Conservation (phyloP, 2,113 vertebrate genomes). For the Gasterosteus aculeatus region DNA sequence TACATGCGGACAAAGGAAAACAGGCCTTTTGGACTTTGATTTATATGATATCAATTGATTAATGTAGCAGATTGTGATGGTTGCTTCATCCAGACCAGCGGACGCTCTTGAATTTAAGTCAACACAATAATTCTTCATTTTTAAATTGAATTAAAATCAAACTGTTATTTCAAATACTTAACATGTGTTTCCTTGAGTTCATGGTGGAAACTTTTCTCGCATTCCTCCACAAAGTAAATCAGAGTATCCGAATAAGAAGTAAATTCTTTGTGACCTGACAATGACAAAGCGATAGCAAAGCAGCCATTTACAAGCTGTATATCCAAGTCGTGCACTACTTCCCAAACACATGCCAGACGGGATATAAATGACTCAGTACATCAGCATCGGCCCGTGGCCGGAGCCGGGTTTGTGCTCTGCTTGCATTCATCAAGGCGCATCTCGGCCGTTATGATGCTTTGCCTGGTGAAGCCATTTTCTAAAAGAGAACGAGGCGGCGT, state of each 20-base stretch:
- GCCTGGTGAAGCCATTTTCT: not conserved
- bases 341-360: no score
- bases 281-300: not conserved
- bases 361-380: not conserved
- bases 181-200: no score
- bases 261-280: not conserved
- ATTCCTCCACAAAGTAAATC: no score
- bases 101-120: not conserved
- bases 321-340: no score
- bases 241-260: not conserved
- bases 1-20: not conserved
- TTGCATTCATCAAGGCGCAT: not conserved
- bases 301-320: no score
- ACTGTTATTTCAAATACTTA: no score
- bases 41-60: conserved; percentile 2
- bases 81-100: not conserved
- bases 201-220: no score
- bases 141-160: no score
- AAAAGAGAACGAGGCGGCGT: not conserved
- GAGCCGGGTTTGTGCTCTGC: no score
- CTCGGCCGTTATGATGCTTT: not conserved
- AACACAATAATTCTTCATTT: no score
- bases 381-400: not conserved
- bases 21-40: not conserved
- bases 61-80: not conserved